These are phyloP conservation scores for Blennius ocellaris DNA, from an alignment of 2,113 vertebrate species.

Conservation along the genomic window DNA sequence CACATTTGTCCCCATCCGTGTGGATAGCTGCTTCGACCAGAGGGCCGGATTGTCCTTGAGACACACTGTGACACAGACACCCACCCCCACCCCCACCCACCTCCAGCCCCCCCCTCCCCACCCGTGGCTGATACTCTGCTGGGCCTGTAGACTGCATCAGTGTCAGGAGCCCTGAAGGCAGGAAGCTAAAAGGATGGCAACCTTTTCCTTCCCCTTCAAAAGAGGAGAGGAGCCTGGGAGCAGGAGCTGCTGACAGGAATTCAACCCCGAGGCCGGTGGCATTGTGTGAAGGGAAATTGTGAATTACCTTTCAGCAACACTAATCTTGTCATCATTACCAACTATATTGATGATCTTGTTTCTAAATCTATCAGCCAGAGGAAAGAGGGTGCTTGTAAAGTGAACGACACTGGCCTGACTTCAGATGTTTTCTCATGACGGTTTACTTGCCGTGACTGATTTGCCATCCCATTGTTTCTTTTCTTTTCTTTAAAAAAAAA, in stretches of 20 bases:
- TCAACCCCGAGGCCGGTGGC: slow-evolving; percentile 48
- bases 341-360: slow-evolving; percentile 34
- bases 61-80: slow-evolving; percentile 63
- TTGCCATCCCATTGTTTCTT: slow-evolving; percentile 7
- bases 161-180: slow-evolving; percentile 74
- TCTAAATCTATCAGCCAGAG: slow-evolving; percentile 12
- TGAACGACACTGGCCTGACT: background rate
- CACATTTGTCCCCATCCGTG: slow-evolving; percentile 81
- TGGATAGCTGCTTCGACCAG: slow-evolving; percentile 70
- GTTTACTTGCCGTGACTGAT: slow-evolving; percentile 18
- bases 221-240: slow-evolving; percentile 25
- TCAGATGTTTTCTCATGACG: background rate
- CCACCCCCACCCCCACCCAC: background rate
- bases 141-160: slow-evolving; percentile 67
- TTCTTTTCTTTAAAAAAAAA: slow-evolving; percentile 5
- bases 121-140: slow-evolving; percentile 35
- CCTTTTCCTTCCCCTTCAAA: slow-evolving; percentile 57
- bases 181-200: slow-evolving; percentile 73
- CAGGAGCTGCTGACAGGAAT: slow-evolving; percentile 46
- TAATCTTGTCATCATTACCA: slow-evolving; percentile 42
- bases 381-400: slow-evolving; percentile 20
- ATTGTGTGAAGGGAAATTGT: slow-evolving; percentile 40
- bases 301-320: slow-evolving; percentile 24
- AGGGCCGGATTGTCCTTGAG: slow-evolving; percentile 83
- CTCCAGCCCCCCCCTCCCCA: background rate